Base-by-base conservation (phyloP, 2,888 invertebrate species). In the Mantis religiosa region DNA sequence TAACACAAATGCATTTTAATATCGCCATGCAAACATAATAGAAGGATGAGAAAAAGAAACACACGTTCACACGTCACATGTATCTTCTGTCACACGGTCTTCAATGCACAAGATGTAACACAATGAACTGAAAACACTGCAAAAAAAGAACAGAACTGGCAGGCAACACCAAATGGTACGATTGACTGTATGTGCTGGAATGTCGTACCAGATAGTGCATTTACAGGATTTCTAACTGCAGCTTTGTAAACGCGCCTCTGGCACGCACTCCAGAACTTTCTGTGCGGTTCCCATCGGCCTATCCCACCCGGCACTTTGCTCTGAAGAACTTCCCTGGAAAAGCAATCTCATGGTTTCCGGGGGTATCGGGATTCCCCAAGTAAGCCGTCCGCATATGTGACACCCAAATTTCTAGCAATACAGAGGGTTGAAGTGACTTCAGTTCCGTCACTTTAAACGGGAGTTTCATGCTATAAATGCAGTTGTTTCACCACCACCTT, bases 181-280 rank as follows among this genome's bases (percentile, higher is more conserved):
- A 82, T n/a, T 9, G 87, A 87, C 34, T 87, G 89, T 81, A 71
- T 83, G 91, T 90, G 90, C 90, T 90, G 91, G 97, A 96, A 96
- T 98, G 98, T 97, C 98, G 98, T 98, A 98, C 98, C 98, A 98
- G 98, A 98, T 98, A 98, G 98, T 98, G 98, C 98, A 98, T 98
- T 98, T 98, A 98, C 98, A 98, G 96, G 34, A 95, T 94, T 95
- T 93, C 93, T 92, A 92, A 93, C 92, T 92, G 92, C 93, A 93
- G 94, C 94, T 93, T 94, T 98, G 98, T 98, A 98, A 98, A 98
- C 97, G 97, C 98, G 98, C 97, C 96, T 97, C 98, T 98, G 98
- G 98, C 97, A 98, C 98, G 98, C 95, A 96, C 96, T 96, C 97
- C 97, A 96, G 95, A 94, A 95, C 96, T 93, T 92, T 93, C 93